Evolutionary conservation across 2,797 vertebrate genomes (phyloP).

Genomic region (Scolopax rusticola): DNA sequence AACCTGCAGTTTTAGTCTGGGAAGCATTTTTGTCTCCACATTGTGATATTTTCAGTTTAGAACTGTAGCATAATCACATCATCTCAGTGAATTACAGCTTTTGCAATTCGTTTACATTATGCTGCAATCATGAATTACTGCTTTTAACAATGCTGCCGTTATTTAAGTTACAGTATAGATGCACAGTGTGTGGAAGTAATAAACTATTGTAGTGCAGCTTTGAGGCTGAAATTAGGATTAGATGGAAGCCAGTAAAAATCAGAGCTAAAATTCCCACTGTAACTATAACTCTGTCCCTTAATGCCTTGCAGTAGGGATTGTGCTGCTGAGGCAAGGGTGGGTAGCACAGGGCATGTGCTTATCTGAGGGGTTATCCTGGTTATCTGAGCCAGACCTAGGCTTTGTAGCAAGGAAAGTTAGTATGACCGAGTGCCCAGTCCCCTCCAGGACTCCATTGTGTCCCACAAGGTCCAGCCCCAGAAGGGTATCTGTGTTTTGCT

Average conservation of each 20-base stretch:
- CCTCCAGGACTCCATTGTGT: accelerated
- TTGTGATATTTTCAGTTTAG: background rate
- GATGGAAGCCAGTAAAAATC: background rate
- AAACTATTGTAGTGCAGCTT: background rate
- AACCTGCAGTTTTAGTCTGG: constrained; percentile 29
- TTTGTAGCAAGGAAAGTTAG: background rate
- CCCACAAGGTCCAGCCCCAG: accelerated
- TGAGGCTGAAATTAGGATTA: background rate
- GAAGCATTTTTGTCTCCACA: background rate
- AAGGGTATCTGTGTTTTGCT: background rate
- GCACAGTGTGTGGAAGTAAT: background rate
- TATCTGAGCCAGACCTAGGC: background rate
- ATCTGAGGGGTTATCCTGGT: too few species aligned
- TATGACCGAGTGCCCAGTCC: background rate
- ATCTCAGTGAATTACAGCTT: background rate
- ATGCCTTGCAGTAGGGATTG: background rate
- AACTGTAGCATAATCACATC: background rate
- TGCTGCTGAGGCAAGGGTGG: background rate
- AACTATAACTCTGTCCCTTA: background rate
- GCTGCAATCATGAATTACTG: background rate
- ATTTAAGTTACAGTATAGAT: background rate
- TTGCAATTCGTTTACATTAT: background rate
- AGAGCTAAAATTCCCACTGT: background rate
- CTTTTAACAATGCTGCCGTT: background rate
- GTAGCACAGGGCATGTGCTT: too few species aligned